Conservation (phyloP, 2,797 vertebrate species). For the Hipposideros larvatus region DNA sequence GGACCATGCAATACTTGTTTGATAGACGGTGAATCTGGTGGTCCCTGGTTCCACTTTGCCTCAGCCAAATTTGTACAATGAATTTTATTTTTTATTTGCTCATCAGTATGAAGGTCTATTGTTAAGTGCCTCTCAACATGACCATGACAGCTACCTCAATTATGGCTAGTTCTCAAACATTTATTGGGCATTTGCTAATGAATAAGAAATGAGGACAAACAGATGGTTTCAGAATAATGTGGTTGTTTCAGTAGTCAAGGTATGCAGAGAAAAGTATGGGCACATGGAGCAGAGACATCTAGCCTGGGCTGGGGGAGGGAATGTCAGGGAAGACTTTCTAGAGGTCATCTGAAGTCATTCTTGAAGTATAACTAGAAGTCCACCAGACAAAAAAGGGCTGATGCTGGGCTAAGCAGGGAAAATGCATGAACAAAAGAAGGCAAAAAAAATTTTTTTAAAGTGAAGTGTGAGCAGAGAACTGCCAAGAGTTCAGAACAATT, state of each 20-base stretch:
- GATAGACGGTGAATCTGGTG: neutral
- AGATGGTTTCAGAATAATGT: slow-evolving; percentile 54
- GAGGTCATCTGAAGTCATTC: neutral
- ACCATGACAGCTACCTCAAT: slow-evolving; percentile 25
- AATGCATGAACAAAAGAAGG: neutral
- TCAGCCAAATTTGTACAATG: neutral
- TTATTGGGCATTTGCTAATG: slow-evolving; percentile 53
- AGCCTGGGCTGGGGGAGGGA: rapidly evolving
- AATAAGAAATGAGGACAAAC: slow-evolving; percentile 68
- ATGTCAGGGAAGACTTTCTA: neutral
- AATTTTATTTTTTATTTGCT: neutral
- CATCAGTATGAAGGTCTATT: neutral
- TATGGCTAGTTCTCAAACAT: slow-evolving; percentile 53
- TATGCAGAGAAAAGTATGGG: neutral
- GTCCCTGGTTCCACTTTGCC: slow-evolving; percentile 8
- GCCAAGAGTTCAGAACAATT: neutral
- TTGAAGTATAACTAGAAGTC: slow-evolving; percentile 51
- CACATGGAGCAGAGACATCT: neutral
- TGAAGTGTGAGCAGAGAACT: neutral
- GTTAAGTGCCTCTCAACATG: neutral
- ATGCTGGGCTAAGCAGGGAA: neutral
- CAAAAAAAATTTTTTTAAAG: neutral
- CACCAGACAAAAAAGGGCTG: neutral
- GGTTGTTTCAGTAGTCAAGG: neutral
- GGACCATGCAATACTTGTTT: neutral